Evolutionary conservation across 2,888 invertebrate genomes (phyloP), one percentile per base, ranked within the genome.

Genomic region (Abrostola tripartita): DNA sequence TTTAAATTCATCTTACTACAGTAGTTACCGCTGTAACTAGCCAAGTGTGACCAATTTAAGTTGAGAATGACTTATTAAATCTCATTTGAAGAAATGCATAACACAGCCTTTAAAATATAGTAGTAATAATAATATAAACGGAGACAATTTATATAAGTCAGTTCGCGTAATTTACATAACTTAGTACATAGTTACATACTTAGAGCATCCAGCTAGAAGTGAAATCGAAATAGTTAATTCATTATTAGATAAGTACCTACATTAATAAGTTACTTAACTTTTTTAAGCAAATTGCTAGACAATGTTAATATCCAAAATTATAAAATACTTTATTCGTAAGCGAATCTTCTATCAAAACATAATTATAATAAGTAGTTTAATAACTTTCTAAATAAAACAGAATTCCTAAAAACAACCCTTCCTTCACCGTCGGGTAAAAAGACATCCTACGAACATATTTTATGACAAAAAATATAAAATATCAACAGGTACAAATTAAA

Each of bases 31-130:
- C 44, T 41, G 44, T 68, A 47, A 74, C 44, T 38, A 59, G 55
- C 51, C 11, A 53, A 66, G 42, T 56, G n/a, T 9, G 74, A 36
- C 24, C 50, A 6, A 61, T 68, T 58, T 40, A 53, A 63, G 44
- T 14, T 24, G 24, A 47, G 7, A 37, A 57, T 72, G 59, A 61
- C 67, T 57, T 42, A 52, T 64, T 52, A n/a, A 65, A 71, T 68
- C 73, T 60, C 57, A 60, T 38, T 59, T 61, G 35, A 61, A 57
- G 52, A 76, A 76, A 76, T 76, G 76, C 76, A 65, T 37, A 76
- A 72, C 76, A 76, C 76, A 79, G 76, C 79, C 76, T 65, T 75
- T 35, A 24, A 47, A 4, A 47, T 40, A 40, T 40, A 40, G 14
- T 8, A 6, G 6, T 55, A 69, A 47, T n/a, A 74, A 58, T 38